phyloP scores from a whole-genome alignment of 2,113 vertebrate species.

The Callithrix jacchus region DNA sequence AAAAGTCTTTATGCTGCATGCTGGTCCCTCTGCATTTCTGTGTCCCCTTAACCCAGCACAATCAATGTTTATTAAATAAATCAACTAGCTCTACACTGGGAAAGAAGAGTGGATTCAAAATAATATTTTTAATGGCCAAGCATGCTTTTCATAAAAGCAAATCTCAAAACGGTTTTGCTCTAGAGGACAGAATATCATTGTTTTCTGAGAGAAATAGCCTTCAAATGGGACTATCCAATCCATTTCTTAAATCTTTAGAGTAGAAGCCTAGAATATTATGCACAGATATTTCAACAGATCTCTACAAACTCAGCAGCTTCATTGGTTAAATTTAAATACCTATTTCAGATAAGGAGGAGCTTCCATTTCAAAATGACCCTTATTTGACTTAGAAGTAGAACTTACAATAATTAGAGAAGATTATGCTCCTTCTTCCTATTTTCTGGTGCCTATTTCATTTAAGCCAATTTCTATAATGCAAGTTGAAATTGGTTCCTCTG shows the following conservation, averaged over 20 bases:
- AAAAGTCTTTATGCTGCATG: not conserved
- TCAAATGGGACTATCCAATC: not conserved
- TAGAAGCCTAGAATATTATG: not conserved
- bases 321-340: slow-evolving; percentile 16
- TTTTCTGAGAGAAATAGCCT: not conserved
- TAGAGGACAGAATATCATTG: not conserved
- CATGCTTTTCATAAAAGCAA: not conserved
- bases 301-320: not conserved
- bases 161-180: not conserved
- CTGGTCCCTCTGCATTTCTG: not conserved
- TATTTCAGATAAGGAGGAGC: not conserved
- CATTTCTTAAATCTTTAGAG: slow-evolving; percentile 31
- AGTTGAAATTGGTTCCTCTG: not conserved
- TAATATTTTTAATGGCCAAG: not conserved
- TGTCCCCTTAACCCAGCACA: not conserved
- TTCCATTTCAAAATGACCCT: not conserved
- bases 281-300: not conserved
- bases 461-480: not conserved
- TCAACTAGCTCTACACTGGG: not conserved
- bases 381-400: not conserved
- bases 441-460: not conserved
- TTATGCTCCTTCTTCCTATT: not conserved
- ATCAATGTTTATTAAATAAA: not conserved
- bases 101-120: not conserved
- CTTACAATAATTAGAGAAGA: not conserved